A percentile compares a stretch with the other conserved stretches of the same genome.
Evolutionary conservation across 2,888 invertebrate species (phyloP).

Genomic region (Tuta absoluta): DNA sequence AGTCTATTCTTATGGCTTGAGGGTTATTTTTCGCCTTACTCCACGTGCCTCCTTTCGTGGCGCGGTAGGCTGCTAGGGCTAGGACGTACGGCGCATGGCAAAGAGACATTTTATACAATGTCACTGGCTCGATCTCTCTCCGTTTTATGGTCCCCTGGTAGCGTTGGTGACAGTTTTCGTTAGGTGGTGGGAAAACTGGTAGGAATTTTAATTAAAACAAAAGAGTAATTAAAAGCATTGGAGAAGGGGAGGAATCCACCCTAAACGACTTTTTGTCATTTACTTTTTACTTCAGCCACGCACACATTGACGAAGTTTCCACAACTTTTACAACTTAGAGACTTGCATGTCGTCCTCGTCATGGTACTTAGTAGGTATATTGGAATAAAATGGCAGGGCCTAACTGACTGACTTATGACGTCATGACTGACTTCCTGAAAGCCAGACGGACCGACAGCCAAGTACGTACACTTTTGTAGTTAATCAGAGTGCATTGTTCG

Average conservation of each 20-base stretch:
- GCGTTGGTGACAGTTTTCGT: slow-evolving; percentile 58
- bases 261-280: neutral
- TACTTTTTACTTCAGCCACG: neutral
- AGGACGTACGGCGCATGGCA: slow-evolving; percentile 24
- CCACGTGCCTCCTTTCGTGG: no score
- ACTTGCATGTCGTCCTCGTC: neutral
- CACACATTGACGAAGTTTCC: no score
- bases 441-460: slow-evolving; percentile 41
- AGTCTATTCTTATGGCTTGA: no score
- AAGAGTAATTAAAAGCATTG: neutral
- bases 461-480: slow-evolving; percentile 55
- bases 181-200: slow-evolving; percentile 32
- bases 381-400: neutral
- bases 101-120: slow-evolving; percentile 32
- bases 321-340: neutral
- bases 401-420: neutral
- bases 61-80: neutral
- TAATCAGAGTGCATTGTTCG: slow-evolving; percentile 64
- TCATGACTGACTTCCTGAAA: slow-evolving; percentile 13
- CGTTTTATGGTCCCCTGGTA: slow-evolving; percentile 57
- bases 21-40: no score
- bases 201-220: slow-evolving; percentile 1
- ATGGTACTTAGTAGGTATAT: neutral
- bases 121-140: slow-evolving; percentile 32
- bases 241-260: neutral